Percentiles rank a stretch among this genome's conserved stretches.
Conservation (phyloP, 35 echinoderm and acorn worm species). For the Amphiura filiformis region DNA sequence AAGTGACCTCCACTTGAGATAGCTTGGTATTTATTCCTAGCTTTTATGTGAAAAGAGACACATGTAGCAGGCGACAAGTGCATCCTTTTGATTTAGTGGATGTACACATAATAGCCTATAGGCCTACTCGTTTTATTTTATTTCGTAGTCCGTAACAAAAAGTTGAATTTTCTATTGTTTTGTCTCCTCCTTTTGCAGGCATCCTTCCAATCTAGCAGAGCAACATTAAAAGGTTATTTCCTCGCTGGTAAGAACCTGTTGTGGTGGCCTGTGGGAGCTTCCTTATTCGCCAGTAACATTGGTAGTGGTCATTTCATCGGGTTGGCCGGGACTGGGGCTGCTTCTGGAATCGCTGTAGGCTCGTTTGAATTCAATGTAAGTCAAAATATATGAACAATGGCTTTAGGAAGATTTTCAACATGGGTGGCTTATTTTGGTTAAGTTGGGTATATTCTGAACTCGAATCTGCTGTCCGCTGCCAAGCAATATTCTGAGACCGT, state of each 20-base stretch:
- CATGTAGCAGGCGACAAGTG: too few species aligned
- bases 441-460: background rate
- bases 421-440: background rate
- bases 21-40: too few species aligned
- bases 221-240: constrained; percentile 70
- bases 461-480: background rate
- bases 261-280: constrained; percentile 83
- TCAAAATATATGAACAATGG: background rate
- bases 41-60: too few species aligned
- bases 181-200: constrained; percentile 24
- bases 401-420: too few species aligned
- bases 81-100: too few species aligned
- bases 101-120: too few species aligned
- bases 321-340: constrained; percentile 62
- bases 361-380: constrained; percentile 80
- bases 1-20: too few species aligned
- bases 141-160: too few species aligned
- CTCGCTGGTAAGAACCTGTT: constrained; percentile 70
- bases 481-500: too few species aligned
- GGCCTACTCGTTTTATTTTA: too few species aligned
- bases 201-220: constrained; percentile 55
- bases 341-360: constrained; percentile 65
- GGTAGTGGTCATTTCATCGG: too few species aligned
- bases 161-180: background rate
- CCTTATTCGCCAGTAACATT: constrained; percentile 80